A percentile compares a stretch with the other conserved stretches of the same genome.
Evolutionary conservation across 2,113 vertebrate genomes (phyloP).

Genomic region (Antechinus flavipes): DNA sequence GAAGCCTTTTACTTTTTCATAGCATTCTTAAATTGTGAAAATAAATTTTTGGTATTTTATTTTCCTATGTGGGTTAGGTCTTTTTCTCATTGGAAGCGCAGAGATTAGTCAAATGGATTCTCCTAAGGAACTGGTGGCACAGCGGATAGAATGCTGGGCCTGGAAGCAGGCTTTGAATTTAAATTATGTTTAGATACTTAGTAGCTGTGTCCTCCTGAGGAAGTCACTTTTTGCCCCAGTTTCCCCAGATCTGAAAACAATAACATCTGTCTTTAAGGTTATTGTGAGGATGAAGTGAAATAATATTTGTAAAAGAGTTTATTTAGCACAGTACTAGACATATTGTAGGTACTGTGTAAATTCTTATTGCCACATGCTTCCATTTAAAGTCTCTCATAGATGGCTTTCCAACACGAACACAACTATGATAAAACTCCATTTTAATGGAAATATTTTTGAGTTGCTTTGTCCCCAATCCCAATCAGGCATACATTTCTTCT

Average conservation of each 20-base stretch:
- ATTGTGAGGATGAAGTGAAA: not conserved
- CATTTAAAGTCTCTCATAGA: not conserved
- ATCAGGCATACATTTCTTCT: slow-evolving; percentile 8
- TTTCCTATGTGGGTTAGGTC: slow-evolving; percentile 6
- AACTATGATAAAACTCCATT: not conserved
- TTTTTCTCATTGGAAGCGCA: slow-evolving; percentile 24
- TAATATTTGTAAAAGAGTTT: not conserved
- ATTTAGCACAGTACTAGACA: not conserved
- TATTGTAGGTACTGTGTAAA: not conserved
- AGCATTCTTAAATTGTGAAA: slow-evolving; percentile 21
- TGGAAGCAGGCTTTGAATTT: not conserved
- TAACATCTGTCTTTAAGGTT: not conserved
- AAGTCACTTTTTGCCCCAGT: not conserved
- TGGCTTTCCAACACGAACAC: not conserved
- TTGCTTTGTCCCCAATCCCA: not conserved
- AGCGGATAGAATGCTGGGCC: not conserved
- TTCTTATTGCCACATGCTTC: not conserved
- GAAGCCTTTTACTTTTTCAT: slow-evolving; percentile 32
- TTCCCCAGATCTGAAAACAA: not conserved
- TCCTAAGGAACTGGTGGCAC: not conserved
- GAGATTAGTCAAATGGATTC: not conserved
- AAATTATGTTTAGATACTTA: not conserved
- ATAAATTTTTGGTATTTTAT: slow-evolving; percentile 20
- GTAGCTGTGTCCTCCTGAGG: too few species aligned
- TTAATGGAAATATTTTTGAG: slow-evolving; percentile 36